phyloP scores from a whole-genome alignment of 1,140 invertebrate species.

The Mylabris phalerata region DNA sequence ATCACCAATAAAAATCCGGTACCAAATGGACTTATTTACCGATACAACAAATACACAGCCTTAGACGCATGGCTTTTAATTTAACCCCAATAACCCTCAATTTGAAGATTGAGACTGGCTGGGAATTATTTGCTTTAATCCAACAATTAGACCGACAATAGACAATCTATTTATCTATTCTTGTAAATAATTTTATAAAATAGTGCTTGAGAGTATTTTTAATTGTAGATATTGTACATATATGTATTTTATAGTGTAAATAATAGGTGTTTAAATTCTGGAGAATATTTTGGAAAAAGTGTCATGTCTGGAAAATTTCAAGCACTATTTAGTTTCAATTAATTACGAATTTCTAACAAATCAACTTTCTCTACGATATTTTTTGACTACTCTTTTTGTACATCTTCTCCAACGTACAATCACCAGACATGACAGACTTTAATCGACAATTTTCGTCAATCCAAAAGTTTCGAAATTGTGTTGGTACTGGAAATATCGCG shows the following conservation, averaged over 20 bases:
- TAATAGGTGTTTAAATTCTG: neutral
- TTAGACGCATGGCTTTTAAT: neutral
- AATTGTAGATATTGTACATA: constrained; percentile 6
- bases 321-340: constrained; percentile 21
- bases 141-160: too few species aligned
- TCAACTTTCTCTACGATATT: neutral
- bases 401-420: constrained; percentile 8
- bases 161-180: neutral
- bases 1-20: constrained; percentile 43
- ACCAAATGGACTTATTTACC: constrained; percentile 1
- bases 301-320: constrained; percentile 30
- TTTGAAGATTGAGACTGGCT: neutral
- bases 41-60: too few species aligned
- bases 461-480: neutral
- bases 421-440: constrained; percentile 28
- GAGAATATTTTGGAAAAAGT: constrained; percentile 7
- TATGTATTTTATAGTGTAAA: neutral
- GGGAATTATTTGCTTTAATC: too few species aligned
- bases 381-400: constrained; percentile 12
- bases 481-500: too few species aligned
- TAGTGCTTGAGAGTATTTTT: constrained; percentile 25
- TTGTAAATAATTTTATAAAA: constrained; percentile 12
- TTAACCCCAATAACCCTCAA: constrained; percentile 5
- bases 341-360: too few species aligned
- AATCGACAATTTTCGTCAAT: constrained; percentile 4